A percentile compares a stretch with the other conserved stretches of the same genome.
Evolutionary conservation across 2,888 invertebrate genomes (phyloP).

Genomic region (Drosophila koepferae): DNA sequence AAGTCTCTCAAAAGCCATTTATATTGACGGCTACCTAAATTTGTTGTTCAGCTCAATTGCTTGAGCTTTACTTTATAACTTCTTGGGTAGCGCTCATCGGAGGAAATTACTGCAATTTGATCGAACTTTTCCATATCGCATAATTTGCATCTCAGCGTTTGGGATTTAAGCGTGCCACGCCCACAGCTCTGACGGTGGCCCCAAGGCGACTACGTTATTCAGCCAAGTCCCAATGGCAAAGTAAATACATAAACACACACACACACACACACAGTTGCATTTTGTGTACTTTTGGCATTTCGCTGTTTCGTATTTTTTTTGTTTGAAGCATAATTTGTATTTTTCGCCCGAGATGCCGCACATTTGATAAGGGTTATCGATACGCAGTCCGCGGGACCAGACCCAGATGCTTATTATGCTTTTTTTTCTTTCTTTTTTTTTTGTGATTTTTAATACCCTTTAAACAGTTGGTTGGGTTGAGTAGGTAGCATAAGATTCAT

Average conservation of each 20-base stretch:
- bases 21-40: conserved; percentile 44
- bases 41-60: conserved; percentile 42
- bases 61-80: conserved; percentile 28
- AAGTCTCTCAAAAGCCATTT: conserved; percentile 32
- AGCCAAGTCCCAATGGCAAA: conserved; percentile 24
- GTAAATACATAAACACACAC: conserved; percentile 21
- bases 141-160: conserved; percentile 70
- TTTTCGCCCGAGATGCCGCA: conserved; percentile 65
- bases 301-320: conserved; percentile 26
- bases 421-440: conserved; percentile 6
- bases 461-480: neutral
- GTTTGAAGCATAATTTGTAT: conserved; percentile 72
- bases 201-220: conserved; percentile 19
- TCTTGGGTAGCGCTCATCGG: conserved; percentile 5
- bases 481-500: neutral
- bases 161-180: conserved; percentile 62
- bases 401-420: conserved; percentile 58
- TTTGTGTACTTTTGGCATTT: conserved; percentile 40
- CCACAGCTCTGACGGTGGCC: conserved; percentile 52
- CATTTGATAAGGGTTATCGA: conserved; percentile 73
- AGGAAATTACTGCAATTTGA: conserved; percentile 71
- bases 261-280: conserved; percentile 4
- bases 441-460: conserved; percentile 4
- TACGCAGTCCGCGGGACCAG: conserved; percentile 37
- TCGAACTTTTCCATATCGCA: conserved; percentile 55